A percentile compares a stretch with the other conserved stretches of the same genome.
Evolutionary conservation across 2,113 vertebrate species (phyloP).

Genomic region (Aramus guarauna): DNA sequence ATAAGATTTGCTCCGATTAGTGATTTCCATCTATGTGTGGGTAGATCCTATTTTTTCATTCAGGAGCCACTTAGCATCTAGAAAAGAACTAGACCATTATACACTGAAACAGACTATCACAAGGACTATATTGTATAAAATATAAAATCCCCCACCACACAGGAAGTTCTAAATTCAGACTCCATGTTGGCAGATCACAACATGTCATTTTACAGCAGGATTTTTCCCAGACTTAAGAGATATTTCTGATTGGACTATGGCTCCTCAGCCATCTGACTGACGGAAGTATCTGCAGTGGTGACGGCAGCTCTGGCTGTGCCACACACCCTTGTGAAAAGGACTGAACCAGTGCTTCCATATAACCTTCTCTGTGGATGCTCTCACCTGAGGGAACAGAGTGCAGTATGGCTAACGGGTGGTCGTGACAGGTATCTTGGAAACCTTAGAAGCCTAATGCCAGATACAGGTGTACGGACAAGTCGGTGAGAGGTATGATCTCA

Average conservation of each 20-base stretch:
- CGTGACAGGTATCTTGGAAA: no score
- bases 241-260: fast-evolving
- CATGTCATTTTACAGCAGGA: fast-evolving
- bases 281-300: not conserved
- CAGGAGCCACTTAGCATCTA: not conserved
- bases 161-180: not conserved
- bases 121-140: not conserved
- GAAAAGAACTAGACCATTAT: not conserved
- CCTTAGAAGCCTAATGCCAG: not conserved
- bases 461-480: not conserved
- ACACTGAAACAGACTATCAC: not conserved
- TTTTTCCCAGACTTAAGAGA: not conserved
- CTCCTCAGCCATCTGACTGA: not conserved
- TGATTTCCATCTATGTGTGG: not conserved
- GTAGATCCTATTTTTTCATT: not conserved
- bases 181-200: not conserved
- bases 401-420: not conserved
- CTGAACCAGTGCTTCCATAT: not conserved
- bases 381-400: not conserved
- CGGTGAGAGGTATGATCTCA: not conserved
- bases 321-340: not conserved
- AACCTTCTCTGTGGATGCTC: not conserved
- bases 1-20: not conserved
- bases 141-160: fast-evolving
- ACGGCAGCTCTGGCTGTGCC: not conserved